Percentiles rank a stretch among this genome's conserved stretches.
Evolutionary conservation across 1,140 invertebrate genomes (phyloP).

Genomic region (Carcinoscorpius rotundicauda): DNA sequence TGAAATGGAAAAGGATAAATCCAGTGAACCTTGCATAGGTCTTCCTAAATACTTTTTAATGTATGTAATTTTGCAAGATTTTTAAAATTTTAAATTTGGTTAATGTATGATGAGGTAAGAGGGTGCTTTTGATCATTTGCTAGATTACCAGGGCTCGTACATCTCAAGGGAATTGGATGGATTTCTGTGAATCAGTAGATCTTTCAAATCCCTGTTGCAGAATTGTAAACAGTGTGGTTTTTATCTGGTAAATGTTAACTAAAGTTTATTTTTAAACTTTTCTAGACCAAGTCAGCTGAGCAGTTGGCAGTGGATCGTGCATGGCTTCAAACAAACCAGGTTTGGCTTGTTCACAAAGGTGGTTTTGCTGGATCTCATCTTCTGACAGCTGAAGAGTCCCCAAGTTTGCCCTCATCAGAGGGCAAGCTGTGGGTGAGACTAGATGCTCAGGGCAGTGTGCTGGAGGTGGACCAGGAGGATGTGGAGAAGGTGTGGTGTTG

Average conservation of each 20-base stretch:
- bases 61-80: too few species aligned
- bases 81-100: too few species aligned
- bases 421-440: constrained; percentile 61
- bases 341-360: constrained; percentile 81
- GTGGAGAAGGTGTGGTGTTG: constrained; percentile 56
- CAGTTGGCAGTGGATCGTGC: constrained; percentile 62
- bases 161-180: too few species aligned
- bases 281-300: constrained; percentile 66
- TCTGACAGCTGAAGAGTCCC: constrained; percentile 33
- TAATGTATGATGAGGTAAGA: too few species aligned
- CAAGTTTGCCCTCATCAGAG: constrained; percentile 28
- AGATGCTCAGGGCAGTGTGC: constrained; percentile 56
- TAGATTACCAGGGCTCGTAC: too few species aligned
- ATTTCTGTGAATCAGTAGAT: too few species aligned
- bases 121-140: too few species aligned
- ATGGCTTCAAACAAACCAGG: constrained; percentile 61
- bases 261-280: constrained; percentile 13
- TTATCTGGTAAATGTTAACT: constrained; percentile 4
- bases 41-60: too few species aligned
- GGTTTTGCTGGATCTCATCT: constrained; percentile 67
- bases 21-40: too few species aligned
- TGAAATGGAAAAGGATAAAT: too few species aligned
- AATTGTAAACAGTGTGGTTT: too few species aligned
- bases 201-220: too few species aligned
- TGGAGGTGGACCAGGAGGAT: constrained; percentile 83